Conservation (phyloP, 2,113 vertebrate genomes). For the Neogale vison region DNA sequence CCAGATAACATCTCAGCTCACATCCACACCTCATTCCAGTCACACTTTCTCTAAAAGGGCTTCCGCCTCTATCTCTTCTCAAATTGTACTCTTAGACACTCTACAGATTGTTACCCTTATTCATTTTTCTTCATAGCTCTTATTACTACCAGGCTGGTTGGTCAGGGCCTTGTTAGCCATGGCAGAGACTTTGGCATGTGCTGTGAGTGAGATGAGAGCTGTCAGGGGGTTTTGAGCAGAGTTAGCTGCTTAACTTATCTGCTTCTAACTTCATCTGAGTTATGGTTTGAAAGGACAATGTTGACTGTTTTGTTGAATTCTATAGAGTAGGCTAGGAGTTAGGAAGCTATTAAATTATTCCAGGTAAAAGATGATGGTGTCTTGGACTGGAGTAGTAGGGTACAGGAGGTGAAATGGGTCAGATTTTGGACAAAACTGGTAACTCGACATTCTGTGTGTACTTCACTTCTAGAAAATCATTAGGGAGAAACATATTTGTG, state of each 20-base stretch:
- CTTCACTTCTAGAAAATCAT: not conserved
- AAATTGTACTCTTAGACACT: not conserved
- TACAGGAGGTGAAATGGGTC: not conserved
- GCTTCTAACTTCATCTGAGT: not conserved
- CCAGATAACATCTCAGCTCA: not conserved
- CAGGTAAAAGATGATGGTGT: not conserved
- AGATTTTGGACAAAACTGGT: not conserved
- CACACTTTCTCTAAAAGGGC: not conserved
- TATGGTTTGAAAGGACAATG: not conserved
- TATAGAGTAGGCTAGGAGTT: not conserved
- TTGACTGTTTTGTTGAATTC: not conserved
- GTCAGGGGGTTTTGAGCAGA: not conserved
- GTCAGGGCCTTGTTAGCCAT: not conserved
- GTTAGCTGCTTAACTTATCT: not conserved
- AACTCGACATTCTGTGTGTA: not conserved
- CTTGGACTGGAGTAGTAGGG: not conserved
- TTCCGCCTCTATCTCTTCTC: not conserved
- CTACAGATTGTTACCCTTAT: not conserved
- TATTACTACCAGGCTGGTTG: not conserved
- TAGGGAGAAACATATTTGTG: not conserved
- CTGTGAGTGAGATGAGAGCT: not conserved
- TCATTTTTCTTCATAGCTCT: not conserved
- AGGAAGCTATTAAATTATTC: not conserved
- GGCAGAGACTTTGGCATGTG: not conserved
- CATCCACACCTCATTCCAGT: not conserved